These are phyloP conservation scores for Papilio gigon DNA, from an alignment of 2,888 invertebrate genomes.

Conservation along the genomic window DNA sequence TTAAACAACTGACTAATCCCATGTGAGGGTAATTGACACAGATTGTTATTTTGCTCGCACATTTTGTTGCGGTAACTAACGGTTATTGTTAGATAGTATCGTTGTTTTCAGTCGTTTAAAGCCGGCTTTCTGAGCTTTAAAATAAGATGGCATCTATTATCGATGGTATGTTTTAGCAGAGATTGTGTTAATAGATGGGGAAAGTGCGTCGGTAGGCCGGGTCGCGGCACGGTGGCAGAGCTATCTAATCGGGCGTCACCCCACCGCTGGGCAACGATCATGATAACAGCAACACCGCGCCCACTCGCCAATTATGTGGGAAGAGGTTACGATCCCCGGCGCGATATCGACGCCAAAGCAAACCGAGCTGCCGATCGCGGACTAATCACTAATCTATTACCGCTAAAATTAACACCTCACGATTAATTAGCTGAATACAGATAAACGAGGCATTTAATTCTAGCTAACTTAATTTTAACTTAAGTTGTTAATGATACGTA, in stretches of 20 bases:
- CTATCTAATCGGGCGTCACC: constrained; percentile 77
- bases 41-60: background rate
- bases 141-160: constrained; percentile 22
- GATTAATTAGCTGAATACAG: constrained; percentile 53
- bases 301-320: constrained; percentile 82
- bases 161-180: constrained; percentile 15
- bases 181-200: constrained; percentile 51
- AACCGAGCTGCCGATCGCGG: constrained; percentile 66
- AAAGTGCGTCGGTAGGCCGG: constrained; percentile 57
- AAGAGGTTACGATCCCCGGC: constrained; percentile 77
- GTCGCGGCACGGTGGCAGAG: constrained; percentile 68
- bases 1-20: background rate
- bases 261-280: constrained; percentile 79
- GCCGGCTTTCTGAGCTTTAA: background rate
- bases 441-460: constrained; percentile 56
- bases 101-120: background rate
- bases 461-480: constrained; percentile 35
- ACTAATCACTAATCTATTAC: constrained; percentile 73
- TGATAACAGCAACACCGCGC: constrained; percentile 76
- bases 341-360: constrained; percentile 72
- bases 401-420: constrained; percentile 67
- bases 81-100: background rate
- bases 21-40: background rate
- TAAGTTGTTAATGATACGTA: background rate
- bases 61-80: background rate